Evolutionary conservation across 2,888 invertebrate species (phyloP), one percentile per base, ranked within the genome.

Genomic region (Thymelicus lineola): DNA sequence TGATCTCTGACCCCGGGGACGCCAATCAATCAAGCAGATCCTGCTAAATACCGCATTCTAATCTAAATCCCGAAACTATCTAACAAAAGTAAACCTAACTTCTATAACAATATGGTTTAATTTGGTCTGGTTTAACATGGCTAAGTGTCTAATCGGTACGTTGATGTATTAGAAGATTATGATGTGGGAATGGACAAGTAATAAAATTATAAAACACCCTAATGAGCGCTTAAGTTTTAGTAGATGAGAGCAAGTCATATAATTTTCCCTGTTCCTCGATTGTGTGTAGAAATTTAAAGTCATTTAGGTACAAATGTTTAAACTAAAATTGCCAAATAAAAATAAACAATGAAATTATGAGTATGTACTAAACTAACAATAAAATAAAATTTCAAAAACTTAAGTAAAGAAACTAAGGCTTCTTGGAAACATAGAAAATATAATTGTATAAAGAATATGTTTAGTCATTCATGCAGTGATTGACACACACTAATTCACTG

Each of bases 1-100:
- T 87, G 90, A 90, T 90, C 90, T 85, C 85, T 84, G 87, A 88
- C 86, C 88, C 80, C 77, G 79, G 79, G 83, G 81, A 77, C 82
- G 84, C 85, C 89, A 83, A 91, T 91, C 92, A 87, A 92, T 91
- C 92, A 91, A 83, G 79, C 76, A 83, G 86, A 90, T 87, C 88
- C 87, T 73, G 74, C 86, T 87, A 86, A 89, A 87, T 82, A 85
- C 84, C 80, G 78, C 80, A 81, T 83, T 83, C 81, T 81, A 79
- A 82, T 80, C 80, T 77, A 74, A 36, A 50, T 64, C 55, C 6
- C 35, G 28, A 50, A 66, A 63, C 57, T 15, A 10, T 14, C 71
- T 72, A 50, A 65, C 75, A 20, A 86, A 76, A 81, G 60, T 79
- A 65, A 77, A 79, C 86, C 75, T 71, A 83, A 74, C 48, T 0